phyloP scores from a whole-genome alignment of 2,113 vertebrate genomes.

The Aramus guarauna region DNA sequence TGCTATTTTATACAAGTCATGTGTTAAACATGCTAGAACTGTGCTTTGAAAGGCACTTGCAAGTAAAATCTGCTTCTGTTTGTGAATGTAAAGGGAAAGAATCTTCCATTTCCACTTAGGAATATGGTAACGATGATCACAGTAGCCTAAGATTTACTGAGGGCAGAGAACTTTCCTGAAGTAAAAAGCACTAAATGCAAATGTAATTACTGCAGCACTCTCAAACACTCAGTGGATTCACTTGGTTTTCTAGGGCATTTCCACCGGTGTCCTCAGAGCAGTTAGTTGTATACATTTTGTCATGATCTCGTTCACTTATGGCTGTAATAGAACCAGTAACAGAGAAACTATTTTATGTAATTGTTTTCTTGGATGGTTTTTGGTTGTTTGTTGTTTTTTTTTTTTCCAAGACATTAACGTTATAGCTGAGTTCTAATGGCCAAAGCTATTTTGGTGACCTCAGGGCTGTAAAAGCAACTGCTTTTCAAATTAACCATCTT shows the following conservation, averaged over 20 bases:
- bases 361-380: slow-evolving; percentile 4
- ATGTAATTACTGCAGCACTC: not conserved
- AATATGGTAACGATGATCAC: rapidly evolving
- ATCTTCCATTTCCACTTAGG: not conserved
- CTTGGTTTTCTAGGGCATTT: slow-evolving; percentile 1
- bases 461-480: not conserved
- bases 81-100: not conserved
- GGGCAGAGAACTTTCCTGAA: slow-evolving; percentile 17
- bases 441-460: not conserved
- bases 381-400: too few relatives aligned
- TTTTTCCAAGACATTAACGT: not conserved
- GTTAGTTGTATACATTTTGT: not conserved
- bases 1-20: not conserved
- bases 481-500: not conserved
- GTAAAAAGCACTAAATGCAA: not conserved
- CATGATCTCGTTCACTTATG: not conserved
- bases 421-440: slow-evolving; percentile 3
- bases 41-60: not conserved
- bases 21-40: not conserved
- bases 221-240: not conserved
- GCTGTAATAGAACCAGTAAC: not conserved
- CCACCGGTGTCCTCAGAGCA: slow-evolving; percentile 16
- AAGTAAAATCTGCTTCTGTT: not conserved
- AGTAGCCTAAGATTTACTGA: not conserved
- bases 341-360: not conserved